Conservation (phyloP, 2,888 invertebrate species). For the Anoncus sp. region DNA sequence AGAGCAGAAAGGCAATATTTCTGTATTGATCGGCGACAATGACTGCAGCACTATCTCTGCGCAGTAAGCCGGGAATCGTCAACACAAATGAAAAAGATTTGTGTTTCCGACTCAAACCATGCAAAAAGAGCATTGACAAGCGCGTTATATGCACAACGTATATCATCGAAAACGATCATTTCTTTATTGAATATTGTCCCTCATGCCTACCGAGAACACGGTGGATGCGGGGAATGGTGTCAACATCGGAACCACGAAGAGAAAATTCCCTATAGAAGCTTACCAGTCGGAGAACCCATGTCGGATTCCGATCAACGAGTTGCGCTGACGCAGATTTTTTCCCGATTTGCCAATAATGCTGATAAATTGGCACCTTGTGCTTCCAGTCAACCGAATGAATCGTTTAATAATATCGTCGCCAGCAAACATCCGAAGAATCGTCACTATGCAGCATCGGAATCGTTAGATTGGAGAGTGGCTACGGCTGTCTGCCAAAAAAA, state of each 20-base stretch:
- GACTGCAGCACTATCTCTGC: conserved; percentile 62
- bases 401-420: conserved; percentile 47
- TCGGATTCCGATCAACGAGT: conserved; percentile 17
- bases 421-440: conserved; percentile 52
- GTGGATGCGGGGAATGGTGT: conserved; percentile 21
- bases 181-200: conserved; percentile 47
- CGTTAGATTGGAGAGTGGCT: conserved; percentile 46
- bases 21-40: conserved; percentile 61
- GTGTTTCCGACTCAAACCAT: conserved; percentile 62
- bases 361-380: conserved; percentile 50
- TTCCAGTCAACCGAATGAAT: conserved; percentile 53
- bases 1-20: conserved; percentile 47
- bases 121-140: conserved; percentile 49
- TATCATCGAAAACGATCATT: conserved; percentile 39
- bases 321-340: conserved; percentile 36
- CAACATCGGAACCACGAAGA: conserved; percentile 1
- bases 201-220: conserved; percentile 14
- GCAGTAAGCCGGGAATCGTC: conserved; percentile 50
- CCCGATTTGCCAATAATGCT: conserved; percentile 39
- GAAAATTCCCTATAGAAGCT: conserved; percentile 16
- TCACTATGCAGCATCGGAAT: conserved; percentile 46
- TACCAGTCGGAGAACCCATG: conserved; percentile 47
- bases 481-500: conserved; percentile 52
- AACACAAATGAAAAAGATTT: conserved; percentile 48
- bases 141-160: conserved; percentile 42